These are phyloP conservation scores for Potamilus streckersoni DNA, from an alignment of 1,140 invertebrate species.

Conservation along the genomic window DNA sequence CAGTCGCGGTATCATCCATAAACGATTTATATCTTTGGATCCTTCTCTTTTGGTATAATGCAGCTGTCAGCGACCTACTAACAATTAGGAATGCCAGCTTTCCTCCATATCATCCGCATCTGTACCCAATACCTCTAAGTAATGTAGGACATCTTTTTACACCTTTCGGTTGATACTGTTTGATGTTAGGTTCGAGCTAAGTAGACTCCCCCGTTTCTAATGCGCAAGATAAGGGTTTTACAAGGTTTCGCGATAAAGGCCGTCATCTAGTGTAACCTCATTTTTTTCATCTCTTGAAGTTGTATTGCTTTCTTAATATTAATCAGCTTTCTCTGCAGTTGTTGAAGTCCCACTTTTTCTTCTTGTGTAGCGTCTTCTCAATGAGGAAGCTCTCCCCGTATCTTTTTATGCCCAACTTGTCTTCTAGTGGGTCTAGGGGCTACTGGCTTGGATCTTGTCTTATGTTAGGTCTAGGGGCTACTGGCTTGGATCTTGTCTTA, in stretches of 20 bases:
- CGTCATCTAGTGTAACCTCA: background rate
- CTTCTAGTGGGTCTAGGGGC: too few relatives aligned
- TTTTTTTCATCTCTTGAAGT: background rate
- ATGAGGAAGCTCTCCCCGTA: too few relatives aligned
- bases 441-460: too few relatives aligned
- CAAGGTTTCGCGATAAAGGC: background rate
- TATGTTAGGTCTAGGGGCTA: too few relatives aligned
- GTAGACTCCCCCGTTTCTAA: conserved; percentile 5
- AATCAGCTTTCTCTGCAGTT: conserved; percentile 2
- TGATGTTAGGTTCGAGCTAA: conserved; percentile 12
- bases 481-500: too few relatives aligned
- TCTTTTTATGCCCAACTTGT: too few relatives aligned
- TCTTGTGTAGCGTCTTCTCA: background rate
- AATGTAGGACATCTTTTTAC: conserved; percentile 21
- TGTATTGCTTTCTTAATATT: background rate
- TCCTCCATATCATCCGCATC: conserved; percentile 19
- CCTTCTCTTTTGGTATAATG: conserved; percentile 31
- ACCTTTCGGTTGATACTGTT: conserved; percentile 23
- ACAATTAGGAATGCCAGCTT: conserved; percentile 8
- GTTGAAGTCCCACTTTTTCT: background rate
- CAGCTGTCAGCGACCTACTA: conserved; percentile 26
- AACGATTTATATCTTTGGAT: conserved; percentile 26
- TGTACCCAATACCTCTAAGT: conserved; percentile 7
- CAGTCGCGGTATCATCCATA: conserved; percentile 31
- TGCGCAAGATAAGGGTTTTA: background rate